Evolutionary conservation across 2,113 vertebrate species (phyloP).

Genomic region (Circaetus cinerascens): DNA sequence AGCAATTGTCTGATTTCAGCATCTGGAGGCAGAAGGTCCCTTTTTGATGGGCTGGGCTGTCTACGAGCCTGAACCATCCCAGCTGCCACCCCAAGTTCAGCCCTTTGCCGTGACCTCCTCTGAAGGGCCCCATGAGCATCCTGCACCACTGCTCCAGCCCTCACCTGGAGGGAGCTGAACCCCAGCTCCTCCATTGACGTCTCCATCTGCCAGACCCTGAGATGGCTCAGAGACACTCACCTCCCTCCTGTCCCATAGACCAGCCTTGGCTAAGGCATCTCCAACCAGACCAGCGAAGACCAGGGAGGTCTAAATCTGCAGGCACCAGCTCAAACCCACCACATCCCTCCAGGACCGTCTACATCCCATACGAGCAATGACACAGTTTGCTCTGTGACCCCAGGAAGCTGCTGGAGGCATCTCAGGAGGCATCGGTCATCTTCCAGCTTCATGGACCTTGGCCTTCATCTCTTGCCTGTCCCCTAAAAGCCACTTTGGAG

Average conservation of each 20-base stretch:
- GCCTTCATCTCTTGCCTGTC: background rate
- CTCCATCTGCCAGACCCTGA: background rate
- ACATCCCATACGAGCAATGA: fast-evolving
- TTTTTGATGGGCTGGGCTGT: background rate
- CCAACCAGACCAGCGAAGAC: background rate
- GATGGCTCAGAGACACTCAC: background rate
- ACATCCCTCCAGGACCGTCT: background rate
- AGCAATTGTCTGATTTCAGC: background rate
- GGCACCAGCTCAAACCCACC: background rate
- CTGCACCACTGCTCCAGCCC: background rate
- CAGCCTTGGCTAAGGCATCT: background rate
- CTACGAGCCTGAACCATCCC: background rate
- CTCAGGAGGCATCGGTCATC: background rate
- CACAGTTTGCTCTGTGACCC: background rate
- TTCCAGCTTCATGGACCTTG: background rate
- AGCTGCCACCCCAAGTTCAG: background rate
- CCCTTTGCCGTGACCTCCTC: background rate
- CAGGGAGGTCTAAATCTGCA: background rate
- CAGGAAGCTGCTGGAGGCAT: background rate
- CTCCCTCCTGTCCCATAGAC: background rate
- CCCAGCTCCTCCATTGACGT: background rate
- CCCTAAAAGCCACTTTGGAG: background rate
- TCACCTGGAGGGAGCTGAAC: background rate
- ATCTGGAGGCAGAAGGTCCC: background rate
- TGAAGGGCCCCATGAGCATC: background rate